Percentiles rank a stretch among this genome's conserved stretches.
Conservation (phyloP, 2,888 invertebrate genomes). For the Alsophila aescularia region DNA sequence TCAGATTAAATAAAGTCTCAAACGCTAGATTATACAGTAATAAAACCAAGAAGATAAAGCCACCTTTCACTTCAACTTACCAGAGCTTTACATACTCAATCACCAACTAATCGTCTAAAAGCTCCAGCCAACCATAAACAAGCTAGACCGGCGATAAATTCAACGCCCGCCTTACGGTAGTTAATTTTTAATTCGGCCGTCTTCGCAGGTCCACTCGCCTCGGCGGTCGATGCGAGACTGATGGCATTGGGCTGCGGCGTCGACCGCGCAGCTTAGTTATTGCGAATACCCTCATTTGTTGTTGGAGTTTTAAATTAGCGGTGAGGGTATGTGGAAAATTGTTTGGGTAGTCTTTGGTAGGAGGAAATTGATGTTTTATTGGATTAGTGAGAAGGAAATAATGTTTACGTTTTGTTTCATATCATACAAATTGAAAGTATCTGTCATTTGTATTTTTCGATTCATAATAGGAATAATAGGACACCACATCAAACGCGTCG, state of each 20-base stretch:
- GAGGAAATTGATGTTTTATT: slow-evolving; percentile 19
- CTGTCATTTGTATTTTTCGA: too few species aligned
- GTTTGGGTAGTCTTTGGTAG: slow-evolving; percentile 47
- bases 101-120: slow-evolving; percentile 70
- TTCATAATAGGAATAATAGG: too few species aligned
- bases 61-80: slow-evolving; percentile 8
- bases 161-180: slow-evolving; percentile 56
- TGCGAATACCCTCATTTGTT: slow-evolving; percentile 79
- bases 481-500: too few species aligned
- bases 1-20: too few species aligned
- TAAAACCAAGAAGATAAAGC: slow-evolving; percentile 7
- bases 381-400: not conserved
- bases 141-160: slow-evolving; percentile 69
- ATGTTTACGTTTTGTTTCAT: too few species aligned
- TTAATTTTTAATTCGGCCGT: slow-evolving; percentile 77
- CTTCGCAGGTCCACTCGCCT: slow-evolving; percentile 60
- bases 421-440: too few species aligned
- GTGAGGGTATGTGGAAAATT: slow-evolving; percentile 43
- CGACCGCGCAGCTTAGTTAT: slow-evolving; percentile 78
- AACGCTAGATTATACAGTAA: too few species aligned
- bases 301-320: slow-evolving; percentile 73
- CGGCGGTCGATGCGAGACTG: slow-evolving; percentile 74
- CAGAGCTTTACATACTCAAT: slow-evolving; percentile 44
- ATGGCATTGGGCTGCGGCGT: slow-evolving; percentile 61
- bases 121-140: slow-evolving; percentile 65